phyloP scores from a whole-genome alignment of 2,797 vertebrate genomes.

The Enteromius fasciolatus region DNA sequence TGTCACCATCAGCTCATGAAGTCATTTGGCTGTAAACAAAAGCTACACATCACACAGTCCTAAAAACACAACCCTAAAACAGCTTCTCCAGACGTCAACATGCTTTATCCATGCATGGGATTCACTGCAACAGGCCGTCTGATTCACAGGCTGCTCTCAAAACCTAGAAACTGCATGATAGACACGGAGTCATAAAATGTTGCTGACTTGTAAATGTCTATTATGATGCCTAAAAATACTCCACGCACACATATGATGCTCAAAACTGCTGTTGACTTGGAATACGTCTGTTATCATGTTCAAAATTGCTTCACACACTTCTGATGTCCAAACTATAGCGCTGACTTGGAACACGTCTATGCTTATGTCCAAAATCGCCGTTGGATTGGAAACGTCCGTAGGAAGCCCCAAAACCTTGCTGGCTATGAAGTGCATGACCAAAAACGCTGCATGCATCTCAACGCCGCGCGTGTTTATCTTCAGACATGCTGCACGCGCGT shows the following conservation, averaged over 20 bases:
- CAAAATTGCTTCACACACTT: conserved; percentile 3
- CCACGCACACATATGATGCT: neutral
- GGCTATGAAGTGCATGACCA: neutral
- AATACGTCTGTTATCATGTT: neutral
- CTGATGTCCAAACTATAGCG: neutral
- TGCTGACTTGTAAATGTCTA: neutral
- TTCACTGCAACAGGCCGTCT: conserved; percentile 56
- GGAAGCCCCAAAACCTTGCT: neutral
- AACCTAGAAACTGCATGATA: conserved; percentile 7
- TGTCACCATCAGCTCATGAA: neutral
- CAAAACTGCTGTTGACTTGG: neutral
- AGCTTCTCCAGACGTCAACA: conserved; percentile 32
- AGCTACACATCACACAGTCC: neutral
- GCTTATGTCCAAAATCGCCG: neutral
- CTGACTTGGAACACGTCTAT: neutral
- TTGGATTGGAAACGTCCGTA: neutral
- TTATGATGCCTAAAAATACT: conserved; percentile 2
- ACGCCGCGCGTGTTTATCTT: neutral
- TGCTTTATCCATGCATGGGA: conserved; percentile 50
- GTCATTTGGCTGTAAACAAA: conserved; percentile 1
- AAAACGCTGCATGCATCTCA: neutral
- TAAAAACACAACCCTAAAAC: neutral
- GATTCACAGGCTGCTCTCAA: neutral
- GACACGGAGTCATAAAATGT: neutral
- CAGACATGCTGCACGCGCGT: conserved; percentile 4